Percentiles rank a stretch among this genome's conserved stretches.
Conservation (phyloP, 1,140 invertebrate species). For the Heliconius himera region DNA sequence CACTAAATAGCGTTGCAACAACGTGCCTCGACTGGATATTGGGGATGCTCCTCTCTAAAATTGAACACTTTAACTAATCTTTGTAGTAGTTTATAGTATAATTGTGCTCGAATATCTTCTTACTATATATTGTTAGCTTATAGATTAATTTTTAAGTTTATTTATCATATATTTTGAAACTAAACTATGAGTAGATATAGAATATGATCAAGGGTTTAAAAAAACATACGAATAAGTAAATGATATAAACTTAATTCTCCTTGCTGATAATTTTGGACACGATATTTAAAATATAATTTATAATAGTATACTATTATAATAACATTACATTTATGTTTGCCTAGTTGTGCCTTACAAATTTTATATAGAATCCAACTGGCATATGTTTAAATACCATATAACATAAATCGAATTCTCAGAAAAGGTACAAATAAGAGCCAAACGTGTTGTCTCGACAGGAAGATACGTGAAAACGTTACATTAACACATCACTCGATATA, state of each 20-base stretch:
- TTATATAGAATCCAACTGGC: too few species aligned
- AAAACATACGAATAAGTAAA: too few species aligned
- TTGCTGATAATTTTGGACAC: too few species aligned
- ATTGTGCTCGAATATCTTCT: not conserved
- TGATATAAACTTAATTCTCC: too few species aligned
- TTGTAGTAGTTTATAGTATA: not conserved
- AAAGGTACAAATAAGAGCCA: not conserved
- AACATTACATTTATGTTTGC: too few species aligned
- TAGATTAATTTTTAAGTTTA: not conserved
- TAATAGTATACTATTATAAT: too few species aligned
- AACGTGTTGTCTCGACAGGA: not conserved
- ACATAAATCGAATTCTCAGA: not conserved
- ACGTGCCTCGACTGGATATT: not conserved
- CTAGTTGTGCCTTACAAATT: too few species aligned
- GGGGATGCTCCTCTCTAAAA: not conserved
- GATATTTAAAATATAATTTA: too few species aligned
- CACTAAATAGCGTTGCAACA: slow-evolving; percentile 18
- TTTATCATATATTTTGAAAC: not conserved
- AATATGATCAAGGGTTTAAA: too few species aligned
- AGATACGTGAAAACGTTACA: not conserved
- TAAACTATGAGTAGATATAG: too few species aligned
- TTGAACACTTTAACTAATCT: not conserved
- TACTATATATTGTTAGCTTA: not conserved
- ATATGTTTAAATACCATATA: too few species aligned
- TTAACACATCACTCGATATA: not conserved